Base-by-base conservation (phyloP, 2,888 invertebrate species). In the Gymnosoma rotundatum region DNA sequence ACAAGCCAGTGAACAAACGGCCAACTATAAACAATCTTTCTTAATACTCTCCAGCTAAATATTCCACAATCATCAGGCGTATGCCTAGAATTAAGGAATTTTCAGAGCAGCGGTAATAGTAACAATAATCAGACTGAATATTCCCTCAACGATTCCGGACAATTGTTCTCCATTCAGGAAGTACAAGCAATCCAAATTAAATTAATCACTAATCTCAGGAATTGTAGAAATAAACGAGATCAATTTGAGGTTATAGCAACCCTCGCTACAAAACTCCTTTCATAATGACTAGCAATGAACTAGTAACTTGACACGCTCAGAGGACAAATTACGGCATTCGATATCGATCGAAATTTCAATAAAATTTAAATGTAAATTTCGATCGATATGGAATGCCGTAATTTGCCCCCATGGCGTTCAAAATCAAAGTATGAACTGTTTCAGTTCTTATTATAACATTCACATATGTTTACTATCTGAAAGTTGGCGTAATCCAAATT, bases 391-490 rank as follows among this genome's bases (percentile, higher is more conserved):
- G n/a, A n/a, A n/a, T n/a, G n/a, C n/a, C n/a, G n/a, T n/a, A n/a
- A n/a, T n/a, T n/a, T n/a, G n/a, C n/a, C n/a, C n/a, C n/a, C n/a
- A n/a, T n/a, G n/a, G n/a, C n/a, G n/a, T n/a, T n/a, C n/a, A n/a
- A 64, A 64, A 64, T 64, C 32, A 58, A 36, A 58, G 58, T n/a
- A n/a, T 32, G 58, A 58, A 58, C 58, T 63, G 9, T 63, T 63
- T 63, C 18, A 45, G 20, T 63, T 63, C 16, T 21, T 38, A 45
- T n/a, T 20, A 42, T 42, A 32, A 32, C n/a, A n/a, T n/a, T n/a
- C n/a, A n/a, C n/a, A n/a, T n/a, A n/a, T n/a, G n/a, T n/a, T n/a
- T n/a, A n/a, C n/a, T n/a, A n/a, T n/a, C n/a, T n/a, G n/a, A n/a
- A n/a, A n/a, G n/a, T n/a, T n/a, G n/a, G n/a, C n/a, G n/a, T n/a